phyloP scores from a whole-genome alignment of 1,140 invertebrate species.

The Babylonia areolata region DNA sequence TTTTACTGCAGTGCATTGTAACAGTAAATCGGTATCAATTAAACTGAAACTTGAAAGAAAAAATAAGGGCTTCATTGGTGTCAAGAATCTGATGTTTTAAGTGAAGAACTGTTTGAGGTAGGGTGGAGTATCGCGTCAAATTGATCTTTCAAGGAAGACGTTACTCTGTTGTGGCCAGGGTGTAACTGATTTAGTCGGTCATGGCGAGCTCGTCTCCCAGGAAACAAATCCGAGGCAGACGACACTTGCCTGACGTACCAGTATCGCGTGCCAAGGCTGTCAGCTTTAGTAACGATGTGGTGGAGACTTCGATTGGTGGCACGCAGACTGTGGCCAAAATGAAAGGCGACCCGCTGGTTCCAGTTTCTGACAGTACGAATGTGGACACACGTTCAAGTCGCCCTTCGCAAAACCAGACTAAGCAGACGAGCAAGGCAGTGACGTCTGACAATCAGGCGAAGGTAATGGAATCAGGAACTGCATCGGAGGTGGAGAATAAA shows the following conservation, averaged over 20 bases:
- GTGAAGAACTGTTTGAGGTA: no score
- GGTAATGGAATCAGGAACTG: background rate
- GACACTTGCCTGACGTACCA: constrained; percentile 26
- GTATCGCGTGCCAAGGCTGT: constrained; percentile 46
- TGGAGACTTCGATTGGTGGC: constrained; percentile 73
- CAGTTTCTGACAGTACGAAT: constrained; percentile 46
- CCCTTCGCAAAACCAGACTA: constrained; percentile 34
- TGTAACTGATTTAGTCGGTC: no score
- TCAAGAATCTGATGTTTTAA: no score
- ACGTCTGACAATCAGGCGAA: constrained; percentile 28
- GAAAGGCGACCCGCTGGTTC: constrained; percentile 57
- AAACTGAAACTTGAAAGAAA: no score
- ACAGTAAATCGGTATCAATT: no score
- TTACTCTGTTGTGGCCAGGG: no score
- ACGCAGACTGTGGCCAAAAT: constrained; percentile 65
- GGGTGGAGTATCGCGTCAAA: no score
- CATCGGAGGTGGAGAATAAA: background rate
- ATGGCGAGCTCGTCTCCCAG: constrained; percentile 41
- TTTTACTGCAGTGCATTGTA: no score
- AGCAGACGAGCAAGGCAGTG: background rate
- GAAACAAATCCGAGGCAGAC: constrained; percentile 38
- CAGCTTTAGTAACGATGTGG: constrained; percentile 65
- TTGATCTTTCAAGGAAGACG: no score
- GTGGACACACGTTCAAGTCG: constrained; percentile 20
- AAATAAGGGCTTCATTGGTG: no score